phyloP scores from a whole-genome alignment of 2,797 vertebrate species.

The Peromyscus nudipes region DNA sequence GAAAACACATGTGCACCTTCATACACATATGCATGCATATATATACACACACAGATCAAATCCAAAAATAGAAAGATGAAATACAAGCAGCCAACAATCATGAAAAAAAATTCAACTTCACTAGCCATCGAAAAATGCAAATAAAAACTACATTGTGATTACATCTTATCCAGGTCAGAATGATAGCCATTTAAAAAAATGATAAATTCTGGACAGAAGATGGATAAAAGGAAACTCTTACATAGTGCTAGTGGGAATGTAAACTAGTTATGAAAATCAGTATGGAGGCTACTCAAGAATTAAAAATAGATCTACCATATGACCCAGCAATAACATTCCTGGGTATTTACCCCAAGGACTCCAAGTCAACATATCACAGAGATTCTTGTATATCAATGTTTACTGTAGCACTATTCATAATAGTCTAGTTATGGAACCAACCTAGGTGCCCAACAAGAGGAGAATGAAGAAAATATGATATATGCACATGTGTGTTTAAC shows the following conservation, averaged over 20 bases:
- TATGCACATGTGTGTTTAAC: not conserved
- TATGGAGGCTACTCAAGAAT: not conserved
- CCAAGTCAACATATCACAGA: not conserved
- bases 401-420: conserved; percentile 7
- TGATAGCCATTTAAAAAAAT: not conserved
- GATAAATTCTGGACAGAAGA: not conserved
- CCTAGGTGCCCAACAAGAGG: not conserved
- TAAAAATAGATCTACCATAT: not conserved
- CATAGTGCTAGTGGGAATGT: not conserved
- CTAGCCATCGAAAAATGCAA: not conserved
- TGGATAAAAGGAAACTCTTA: not conserved
- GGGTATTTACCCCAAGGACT: not conserved
- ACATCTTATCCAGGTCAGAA: not conserved
- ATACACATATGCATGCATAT: not conserved
- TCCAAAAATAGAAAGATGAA: not conserved
- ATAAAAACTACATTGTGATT: not conserved
- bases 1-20: not conserved
- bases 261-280: not conserved
- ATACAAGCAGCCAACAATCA: not conserved
- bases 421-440: not conserved
- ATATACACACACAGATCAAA: not conserved
- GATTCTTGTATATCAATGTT: not conserved
- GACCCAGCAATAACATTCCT: not conserved
- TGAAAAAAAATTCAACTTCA: not conserved
- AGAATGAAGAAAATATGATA: not conserved